Conservation (phyloP, 2,113 vertebrate genomes). For the Neolamprologus caudopunctatus region DNA sequence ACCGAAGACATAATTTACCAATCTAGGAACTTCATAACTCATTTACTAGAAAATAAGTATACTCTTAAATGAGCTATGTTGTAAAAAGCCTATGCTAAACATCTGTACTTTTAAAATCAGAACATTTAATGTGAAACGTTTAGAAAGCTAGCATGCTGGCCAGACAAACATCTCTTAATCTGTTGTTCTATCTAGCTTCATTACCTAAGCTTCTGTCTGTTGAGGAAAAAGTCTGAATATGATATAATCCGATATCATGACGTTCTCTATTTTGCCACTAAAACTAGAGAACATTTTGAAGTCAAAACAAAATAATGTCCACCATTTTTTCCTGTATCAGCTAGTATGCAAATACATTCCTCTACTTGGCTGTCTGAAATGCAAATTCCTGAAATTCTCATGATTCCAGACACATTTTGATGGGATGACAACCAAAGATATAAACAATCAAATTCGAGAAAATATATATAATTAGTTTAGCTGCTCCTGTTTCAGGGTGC, state of each 20-base stretch:
- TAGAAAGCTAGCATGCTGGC: background rate
- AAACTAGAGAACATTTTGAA: background rate
- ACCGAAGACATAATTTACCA: background rate
- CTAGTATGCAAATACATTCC: background rate
- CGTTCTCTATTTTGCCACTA: background rate
- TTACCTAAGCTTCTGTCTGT: background rate
- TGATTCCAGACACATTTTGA: background rate
- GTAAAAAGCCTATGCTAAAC: background rate
- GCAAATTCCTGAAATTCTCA: background rate
- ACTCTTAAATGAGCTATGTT: background rate
- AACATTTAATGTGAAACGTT: background rate
- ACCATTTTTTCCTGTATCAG: background rate
- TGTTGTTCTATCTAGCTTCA: background rate
- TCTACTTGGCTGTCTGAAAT: background rate
- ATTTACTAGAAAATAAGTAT: background rate
- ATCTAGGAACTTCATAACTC: background rate
- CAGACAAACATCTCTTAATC: background rate
- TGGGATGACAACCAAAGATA: background rate
- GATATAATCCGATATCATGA: background rate
- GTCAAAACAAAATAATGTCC: background rate
- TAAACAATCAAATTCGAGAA: background rate
- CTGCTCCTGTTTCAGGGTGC: background rate
- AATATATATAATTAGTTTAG: background rate
- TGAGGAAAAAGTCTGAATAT: background rate
- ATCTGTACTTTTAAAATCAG: background rate